Conservation (phyloP, 2,888 invertebrate genomes). For the Macrosiphum euphorbiae region DNA sequence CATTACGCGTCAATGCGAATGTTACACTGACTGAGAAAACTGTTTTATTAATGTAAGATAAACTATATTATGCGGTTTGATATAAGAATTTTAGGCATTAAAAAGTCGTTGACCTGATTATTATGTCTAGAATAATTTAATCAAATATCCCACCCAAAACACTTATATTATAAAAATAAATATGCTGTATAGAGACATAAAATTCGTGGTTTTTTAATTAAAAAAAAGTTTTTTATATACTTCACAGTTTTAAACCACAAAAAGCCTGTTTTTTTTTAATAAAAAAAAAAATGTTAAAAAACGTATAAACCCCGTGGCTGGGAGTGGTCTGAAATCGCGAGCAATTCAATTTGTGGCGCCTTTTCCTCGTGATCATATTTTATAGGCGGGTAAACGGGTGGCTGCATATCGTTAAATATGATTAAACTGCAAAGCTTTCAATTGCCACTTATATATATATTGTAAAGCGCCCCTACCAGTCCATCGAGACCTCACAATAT, state of each 20-base stretch:
- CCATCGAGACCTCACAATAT: not conserved
- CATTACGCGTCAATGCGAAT: not conserved
- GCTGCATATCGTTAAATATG: not conserved
- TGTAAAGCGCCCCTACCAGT: not conserved
- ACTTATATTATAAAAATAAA: not conserved
- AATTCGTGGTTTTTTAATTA: not conserved
- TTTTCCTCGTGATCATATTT: not conserved
- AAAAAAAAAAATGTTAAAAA: not conserved
- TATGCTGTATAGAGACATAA: not conserved
- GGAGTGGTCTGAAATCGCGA: not conserved
- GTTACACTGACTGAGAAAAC: constrained; percentile 1
- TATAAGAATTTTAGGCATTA: not conserved
- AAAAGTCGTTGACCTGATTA: not conserved
- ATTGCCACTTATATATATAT: not conserved
- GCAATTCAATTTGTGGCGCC: not conserved
- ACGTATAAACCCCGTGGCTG: not conserved
- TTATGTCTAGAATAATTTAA: not conserved
- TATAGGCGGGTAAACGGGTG: not conserved
- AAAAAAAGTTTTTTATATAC: not conserved
- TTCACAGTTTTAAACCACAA: not conserved
- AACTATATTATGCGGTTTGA: not conserved
- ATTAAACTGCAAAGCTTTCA: not conserved
- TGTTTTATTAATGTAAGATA: not conserved
- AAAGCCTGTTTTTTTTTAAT: not conserved
- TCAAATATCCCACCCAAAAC: not conserved